Percentiles rank a stretch among this genome's conserved stretches.
Evolutionary conservation across 1,140 invertebrate genomes (phyloP).

Genomic region (Drosophila orosa): DNA sequence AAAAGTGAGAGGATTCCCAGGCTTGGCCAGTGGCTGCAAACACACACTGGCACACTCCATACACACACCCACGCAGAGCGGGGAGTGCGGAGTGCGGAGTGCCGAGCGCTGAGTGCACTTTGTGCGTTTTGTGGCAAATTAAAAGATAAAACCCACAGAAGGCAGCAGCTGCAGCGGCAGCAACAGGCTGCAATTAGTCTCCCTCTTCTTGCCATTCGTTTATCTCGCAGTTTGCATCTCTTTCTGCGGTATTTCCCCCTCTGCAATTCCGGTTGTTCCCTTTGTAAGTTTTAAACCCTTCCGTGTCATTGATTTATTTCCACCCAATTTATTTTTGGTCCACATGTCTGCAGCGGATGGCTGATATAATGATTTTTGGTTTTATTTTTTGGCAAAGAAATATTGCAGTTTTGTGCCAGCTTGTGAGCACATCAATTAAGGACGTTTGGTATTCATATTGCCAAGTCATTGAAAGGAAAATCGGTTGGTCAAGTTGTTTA

Average conservation of each 20-base stretch:
- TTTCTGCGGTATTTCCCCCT: conserved; percentile 11
- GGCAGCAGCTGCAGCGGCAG: conserved; percentile 34
- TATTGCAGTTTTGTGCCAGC: neutral
- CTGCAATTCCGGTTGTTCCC: conserved; percentile 33
- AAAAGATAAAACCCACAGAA: conserved; percentile 71
- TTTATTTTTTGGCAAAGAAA: conserved; percentile 1
- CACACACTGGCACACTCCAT: conserved; percentile 48
- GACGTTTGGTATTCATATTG: neutral
- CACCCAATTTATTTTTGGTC: conserved; percentile 29
- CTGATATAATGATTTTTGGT: neutral
- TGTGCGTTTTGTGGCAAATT: conserved; percentile 79
- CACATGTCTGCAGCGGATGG: neutral
- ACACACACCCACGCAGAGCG: conserved; percentile 23
- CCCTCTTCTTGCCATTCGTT: conserved; percentile 37
- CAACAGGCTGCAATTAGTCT: conserved; percentile 66
- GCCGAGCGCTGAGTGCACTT: conserved; percentile 47
- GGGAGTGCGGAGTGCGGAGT: conserved; percentile 3
- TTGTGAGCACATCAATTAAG: neutral
- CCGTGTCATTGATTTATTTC: conserved; percentile 51
- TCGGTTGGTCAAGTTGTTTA: too few species aligned
- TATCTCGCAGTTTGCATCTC: conserved; percentile 46
- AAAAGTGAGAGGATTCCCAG: conserved; percentile 82
- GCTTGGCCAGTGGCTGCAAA: conserved; percentile 56
- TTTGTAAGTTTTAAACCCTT: conserved; percentile 8
- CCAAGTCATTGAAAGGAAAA: neutral